Percentiles rank a stretch among this genome's conserved stretches.
Conservation (phyloP, 1,140 invertebrate genomes). For the Atta colombica region DNA sequence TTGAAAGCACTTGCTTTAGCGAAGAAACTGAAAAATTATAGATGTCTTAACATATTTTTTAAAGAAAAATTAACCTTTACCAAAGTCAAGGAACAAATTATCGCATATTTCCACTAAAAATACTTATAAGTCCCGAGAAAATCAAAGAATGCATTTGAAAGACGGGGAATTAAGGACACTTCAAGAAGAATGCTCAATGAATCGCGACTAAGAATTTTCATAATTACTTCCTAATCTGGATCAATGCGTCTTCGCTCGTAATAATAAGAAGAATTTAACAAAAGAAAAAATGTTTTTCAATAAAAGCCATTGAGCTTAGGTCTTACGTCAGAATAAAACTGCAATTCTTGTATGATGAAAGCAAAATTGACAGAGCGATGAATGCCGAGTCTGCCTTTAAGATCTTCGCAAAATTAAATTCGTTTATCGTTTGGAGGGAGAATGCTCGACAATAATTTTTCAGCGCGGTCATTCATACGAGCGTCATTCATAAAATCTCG, state of each 20-base stretch:
- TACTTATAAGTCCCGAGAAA: neutral
- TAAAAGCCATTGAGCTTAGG: neutral
- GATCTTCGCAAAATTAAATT: constrained; percentile 8
- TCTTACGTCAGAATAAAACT: constrained; percentile 8
- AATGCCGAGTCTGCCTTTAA: neutral
- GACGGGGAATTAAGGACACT: neutral
- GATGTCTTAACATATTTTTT: neutral
- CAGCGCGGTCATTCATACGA: neutral
- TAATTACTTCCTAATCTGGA: constrained; percentile 18
- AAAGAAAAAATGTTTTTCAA: constrained; percentile 18
- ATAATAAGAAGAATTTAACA: constrained; percentile 1
- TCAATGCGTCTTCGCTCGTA: neutral
- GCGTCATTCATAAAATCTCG: neutral
- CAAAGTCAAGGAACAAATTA: neutral
- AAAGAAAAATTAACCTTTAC: neutral
- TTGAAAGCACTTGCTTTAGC: neutral
- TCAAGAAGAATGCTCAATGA: neutral
- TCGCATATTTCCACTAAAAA: neutral
- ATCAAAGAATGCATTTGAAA: neutral
- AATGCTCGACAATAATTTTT: constrained; percentile 9
- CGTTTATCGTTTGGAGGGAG: neutral
- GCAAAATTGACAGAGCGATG: constrained; percentile 2
- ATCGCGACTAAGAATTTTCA: constrained; percentile 9
- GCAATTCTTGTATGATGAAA: neutral
- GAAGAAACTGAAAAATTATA: neutral